A percentile compares a stretch with the other conserved stretches of the same genome.
Conservation (phyloP, 1,140 invertebrate species). For the Steinernema khuongi region DNA sequence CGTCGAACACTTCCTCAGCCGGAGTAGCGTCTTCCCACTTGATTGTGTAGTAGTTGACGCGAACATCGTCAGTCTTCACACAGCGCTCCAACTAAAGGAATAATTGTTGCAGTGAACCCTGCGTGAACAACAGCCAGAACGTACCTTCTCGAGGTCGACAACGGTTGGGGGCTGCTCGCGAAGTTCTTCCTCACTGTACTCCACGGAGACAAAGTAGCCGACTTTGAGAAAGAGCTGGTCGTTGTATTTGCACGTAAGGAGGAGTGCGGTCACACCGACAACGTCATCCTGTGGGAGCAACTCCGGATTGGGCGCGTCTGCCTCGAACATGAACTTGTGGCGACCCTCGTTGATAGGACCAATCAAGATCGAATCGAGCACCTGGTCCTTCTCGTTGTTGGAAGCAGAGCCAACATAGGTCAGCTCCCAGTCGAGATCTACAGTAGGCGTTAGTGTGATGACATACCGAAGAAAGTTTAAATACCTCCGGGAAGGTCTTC, state of each 20-base stretch:
- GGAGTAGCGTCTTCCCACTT: constrained; percentile 45
- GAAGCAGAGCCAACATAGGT: constrained; percentile 98
- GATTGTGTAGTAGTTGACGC: constrained; percentile 48
- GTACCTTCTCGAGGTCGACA: constrained; percentile 83
- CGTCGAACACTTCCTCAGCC: not conserved
- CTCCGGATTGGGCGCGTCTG: constrained; percentile 83
- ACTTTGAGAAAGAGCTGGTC: constrained; percentile 79
- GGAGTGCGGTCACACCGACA: constrained; percentile 89
- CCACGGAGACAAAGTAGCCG: constrained; percentile 97
- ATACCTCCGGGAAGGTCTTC: constrained; percentile 46
- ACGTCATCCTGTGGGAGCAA: constrained; percentile 91
- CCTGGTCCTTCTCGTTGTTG: constrained; percentile 86
- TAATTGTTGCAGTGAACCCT: constrained; percentile 13
- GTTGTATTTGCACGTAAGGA: constrained; percentile 87
- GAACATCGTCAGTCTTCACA: constrained; percentile 43
- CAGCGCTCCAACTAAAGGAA: constrained; percentile 31
- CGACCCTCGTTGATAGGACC: constrained; percentile 93
- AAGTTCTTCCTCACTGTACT: constrained; percentile 86
- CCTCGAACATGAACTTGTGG: constrained; percentile 95
- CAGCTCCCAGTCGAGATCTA: constrained; percentile 98
- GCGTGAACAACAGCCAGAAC: not conserved
- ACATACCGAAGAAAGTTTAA: not conserved
- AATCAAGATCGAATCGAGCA: constrained; percentile 83
- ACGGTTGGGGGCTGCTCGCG: constrained; percentile 85
- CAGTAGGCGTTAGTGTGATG: not conserved